phyloP scores from a whole-genome alignment of 30 jellyfish, hydroid and myxozoan genomes.

The Hydra vulgaris region DNA sequence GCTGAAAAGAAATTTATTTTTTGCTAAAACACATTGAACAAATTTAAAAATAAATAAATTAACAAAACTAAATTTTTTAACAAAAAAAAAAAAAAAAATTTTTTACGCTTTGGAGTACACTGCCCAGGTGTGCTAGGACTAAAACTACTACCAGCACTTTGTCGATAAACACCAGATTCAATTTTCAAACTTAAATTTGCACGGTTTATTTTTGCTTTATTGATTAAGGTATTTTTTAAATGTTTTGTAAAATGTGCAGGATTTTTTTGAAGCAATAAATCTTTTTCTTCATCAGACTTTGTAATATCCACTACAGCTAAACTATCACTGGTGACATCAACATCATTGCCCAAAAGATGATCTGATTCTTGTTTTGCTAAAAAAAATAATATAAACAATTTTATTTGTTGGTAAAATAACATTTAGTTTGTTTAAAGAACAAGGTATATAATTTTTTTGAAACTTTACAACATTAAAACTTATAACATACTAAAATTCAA shows the following conservation, averaged over 20 bases:
- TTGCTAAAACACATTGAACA: too few species aligned
- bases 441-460: too few species aligned
- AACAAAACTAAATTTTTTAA: background rate
- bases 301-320: background rate
- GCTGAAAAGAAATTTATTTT: slow-evolving; percentile 37
- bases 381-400: too few species aligned
- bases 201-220: background rate
- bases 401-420: too few species aligned
- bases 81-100: background rate
- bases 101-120: slow-evolving; percentile 16
- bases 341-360: too few species aligned
- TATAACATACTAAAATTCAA: too few species aligned
- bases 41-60: background rate
- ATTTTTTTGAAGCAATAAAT: background rate
- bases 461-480: too few species aligned
- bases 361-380: too few species aligned
- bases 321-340: background rate
- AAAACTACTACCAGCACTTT: slow-evolving; percentile 31
- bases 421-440: too few species aligned
- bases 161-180: slow-evolving; percentile 8
- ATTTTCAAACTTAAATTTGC: background rate
- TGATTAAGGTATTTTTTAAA: too few species aligned
- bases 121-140: slow-evolving; percentile 25
- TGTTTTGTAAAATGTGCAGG: background rate
- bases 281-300: background rate